These are phyloP conservation scores for Symphodus melops DNA, from an alignment of 2,113 vertebrate genomes.

Conservation along the genomic window DNA sequence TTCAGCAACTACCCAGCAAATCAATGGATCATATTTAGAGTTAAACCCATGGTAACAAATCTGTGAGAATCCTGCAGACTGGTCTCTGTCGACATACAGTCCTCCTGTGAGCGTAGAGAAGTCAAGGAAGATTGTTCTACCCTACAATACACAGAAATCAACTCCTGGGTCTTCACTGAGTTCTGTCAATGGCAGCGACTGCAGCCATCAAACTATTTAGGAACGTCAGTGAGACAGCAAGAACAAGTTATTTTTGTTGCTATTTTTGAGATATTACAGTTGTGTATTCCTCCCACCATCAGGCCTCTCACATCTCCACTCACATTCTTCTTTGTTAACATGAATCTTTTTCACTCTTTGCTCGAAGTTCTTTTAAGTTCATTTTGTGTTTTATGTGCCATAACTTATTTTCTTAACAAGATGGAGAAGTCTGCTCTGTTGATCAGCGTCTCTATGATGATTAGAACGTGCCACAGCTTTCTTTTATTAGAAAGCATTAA, in stretches of 20 bases:
- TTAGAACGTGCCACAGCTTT: too few relatives aligned
- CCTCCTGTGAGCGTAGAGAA: slow-evolving; percentile 26
- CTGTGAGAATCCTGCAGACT: slow-evolving; percentile 2
- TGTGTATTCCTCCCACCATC: slow-evolving; percentile 54
- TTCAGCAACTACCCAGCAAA: slow-evolving; percentile 48
- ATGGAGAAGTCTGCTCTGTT: too few relatives aligned
- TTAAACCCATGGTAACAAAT: slow-evolving; percentile 32
- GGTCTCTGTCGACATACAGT: slow-evolving; percentile 25
- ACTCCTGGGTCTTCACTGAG: slow-evolving; percentile 70
- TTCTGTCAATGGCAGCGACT: slow-evolving; percentile 60
- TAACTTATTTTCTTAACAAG: background rate
- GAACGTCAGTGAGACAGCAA: slow-evolving; percentile 74
- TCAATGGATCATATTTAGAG: too few relatives aligned
- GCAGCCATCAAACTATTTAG: slow-evolving; percentile 77
- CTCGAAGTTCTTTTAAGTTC: slow-evolving; percentile 36
- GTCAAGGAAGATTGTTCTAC: slow-evolving; percentile 48
- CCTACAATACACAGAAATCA: slow-evolving; percentile 61
- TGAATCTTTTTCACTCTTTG: slow-evolving; percentile 6
- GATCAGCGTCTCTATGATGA: too few relatives aligned
- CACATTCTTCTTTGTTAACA: slow-evolving; percentile 42
- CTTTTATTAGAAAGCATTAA: too few relatives aligned
- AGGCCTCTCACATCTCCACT: slow-evolving; percentile 42
- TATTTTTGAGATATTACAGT: slow-evolving; percentile 76
- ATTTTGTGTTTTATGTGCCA: background rate
- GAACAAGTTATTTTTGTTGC: slow-evolving; percentile 79